Conservation (phyloP, 2,113 vertebrate genomes). For the Mus spicilegus region DNA sequence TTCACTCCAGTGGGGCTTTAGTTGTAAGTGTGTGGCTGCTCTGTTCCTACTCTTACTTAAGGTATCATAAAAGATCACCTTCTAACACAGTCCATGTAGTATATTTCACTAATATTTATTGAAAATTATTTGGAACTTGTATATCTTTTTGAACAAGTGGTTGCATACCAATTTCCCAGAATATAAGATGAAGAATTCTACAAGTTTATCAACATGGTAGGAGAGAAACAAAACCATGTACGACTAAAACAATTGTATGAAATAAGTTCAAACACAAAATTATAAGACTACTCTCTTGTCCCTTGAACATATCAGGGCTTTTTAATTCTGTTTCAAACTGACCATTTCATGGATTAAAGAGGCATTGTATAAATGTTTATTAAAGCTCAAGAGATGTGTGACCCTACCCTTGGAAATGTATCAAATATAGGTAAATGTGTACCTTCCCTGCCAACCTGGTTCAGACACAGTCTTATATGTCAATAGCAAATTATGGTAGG, state of each 20-base stretch:
- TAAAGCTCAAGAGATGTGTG: neutral
- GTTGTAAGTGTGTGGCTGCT: neutral
- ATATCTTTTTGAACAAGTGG: rapidly evolving
- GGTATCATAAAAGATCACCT: neutral
- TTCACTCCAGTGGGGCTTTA: neutral
- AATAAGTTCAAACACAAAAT: neutral
- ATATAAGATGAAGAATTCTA: neutral
- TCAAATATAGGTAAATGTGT: neutral
- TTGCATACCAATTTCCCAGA: neutral
- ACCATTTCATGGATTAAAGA: neutral
- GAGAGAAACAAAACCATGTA: neutral
- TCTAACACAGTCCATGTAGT: neutral
- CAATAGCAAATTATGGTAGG: neutral
- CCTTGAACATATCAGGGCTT: neutral
- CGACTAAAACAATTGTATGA: neutral
- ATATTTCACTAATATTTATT: conserved; percentile 8
- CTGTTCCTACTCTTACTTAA: neutral
- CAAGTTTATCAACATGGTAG: neutral
- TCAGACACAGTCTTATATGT: neutral
- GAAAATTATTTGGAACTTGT: neutral
- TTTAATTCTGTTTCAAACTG: neutral
- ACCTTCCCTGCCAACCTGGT: neutral
- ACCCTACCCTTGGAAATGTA: neutral
- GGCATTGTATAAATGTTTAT: neutral
- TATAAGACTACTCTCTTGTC: neutral